Conservation (phyloP, 2,888 invertebrate genomes). For the Gibbula magus region DNA sequence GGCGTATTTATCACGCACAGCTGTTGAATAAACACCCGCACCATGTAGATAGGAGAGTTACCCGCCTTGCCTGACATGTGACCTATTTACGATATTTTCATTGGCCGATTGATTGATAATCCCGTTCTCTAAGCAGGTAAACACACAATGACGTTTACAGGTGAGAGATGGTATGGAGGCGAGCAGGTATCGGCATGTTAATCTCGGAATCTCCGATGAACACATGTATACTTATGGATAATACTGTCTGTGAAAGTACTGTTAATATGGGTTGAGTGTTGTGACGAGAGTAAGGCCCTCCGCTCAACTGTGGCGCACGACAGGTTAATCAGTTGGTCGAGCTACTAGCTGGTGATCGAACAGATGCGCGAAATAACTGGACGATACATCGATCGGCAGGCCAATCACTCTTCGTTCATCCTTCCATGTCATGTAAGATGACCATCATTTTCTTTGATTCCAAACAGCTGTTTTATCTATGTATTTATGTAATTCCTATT, state of each 20-base stretch:
- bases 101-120: conserved; percentile 14
- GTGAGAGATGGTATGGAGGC: not conserved
- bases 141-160: conserved; percentile 17
- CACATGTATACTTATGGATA: no score
- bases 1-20: not conserved
- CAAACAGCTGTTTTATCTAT: no score
- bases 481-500: no score
- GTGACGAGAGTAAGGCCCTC: not conserved
- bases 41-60: not conserved
- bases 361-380: not conserved
- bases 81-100: not conserved
- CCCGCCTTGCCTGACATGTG: conserved; percentile 17
- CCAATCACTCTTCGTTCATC: no score
- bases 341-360: not conserved
- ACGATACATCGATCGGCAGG: no score
- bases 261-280: not conserved
- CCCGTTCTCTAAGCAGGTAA: conserved; percentile 14
- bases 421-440: no score
- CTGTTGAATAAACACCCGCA: not conserved
- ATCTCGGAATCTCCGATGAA: not conserved
- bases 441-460: no score
- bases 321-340: no score
- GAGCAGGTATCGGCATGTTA: conserved; percentile 13
- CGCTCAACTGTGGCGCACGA: not conserved
- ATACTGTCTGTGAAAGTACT: no score